Conservation (phyloP, 2,888 invertebrate genomes). For the Meghimatium bilineatum region DNA sequence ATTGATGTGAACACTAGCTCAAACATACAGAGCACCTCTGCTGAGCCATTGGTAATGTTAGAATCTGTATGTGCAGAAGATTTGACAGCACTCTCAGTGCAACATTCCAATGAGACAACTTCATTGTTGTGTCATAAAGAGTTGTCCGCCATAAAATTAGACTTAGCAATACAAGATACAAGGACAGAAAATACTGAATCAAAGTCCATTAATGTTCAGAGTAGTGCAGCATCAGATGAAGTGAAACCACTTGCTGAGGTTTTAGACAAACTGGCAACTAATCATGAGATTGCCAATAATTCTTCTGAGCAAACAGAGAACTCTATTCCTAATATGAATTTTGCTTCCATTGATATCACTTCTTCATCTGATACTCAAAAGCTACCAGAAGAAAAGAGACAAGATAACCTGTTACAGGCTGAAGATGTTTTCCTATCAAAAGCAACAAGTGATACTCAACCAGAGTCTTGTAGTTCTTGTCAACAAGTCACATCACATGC, state of each 20-base stretch:
- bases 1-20: not conserved
- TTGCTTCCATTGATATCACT: constrained; percentile 5
- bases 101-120: not conserved
- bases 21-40: not conserved
- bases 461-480: not conserved
- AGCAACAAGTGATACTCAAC: not conserved
- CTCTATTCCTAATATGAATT: not conserved
- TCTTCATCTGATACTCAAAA: not conserved
- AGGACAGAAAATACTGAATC: not conserved
- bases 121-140: not conserved
- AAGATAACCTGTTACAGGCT: not conserved
- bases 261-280: not conserved
- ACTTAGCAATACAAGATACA: not conserved
- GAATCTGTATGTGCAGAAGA: not conserved
- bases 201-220: not conserved
- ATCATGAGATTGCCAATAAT: not conserved
- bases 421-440: not conserved
- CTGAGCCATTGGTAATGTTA: not conserved
- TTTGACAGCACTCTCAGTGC: not conserved
- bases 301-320: not conserved
- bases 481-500: not conserved
- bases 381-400: not conserved
- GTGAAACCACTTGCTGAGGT: not conserved
- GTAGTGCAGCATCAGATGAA: not conserved
- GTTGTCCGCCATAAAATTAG: not conserved